Evolutionary conservation across 2,797 vertebrate species (phyloP).

Genomic region (Heterohyrax brucei): DNA sequence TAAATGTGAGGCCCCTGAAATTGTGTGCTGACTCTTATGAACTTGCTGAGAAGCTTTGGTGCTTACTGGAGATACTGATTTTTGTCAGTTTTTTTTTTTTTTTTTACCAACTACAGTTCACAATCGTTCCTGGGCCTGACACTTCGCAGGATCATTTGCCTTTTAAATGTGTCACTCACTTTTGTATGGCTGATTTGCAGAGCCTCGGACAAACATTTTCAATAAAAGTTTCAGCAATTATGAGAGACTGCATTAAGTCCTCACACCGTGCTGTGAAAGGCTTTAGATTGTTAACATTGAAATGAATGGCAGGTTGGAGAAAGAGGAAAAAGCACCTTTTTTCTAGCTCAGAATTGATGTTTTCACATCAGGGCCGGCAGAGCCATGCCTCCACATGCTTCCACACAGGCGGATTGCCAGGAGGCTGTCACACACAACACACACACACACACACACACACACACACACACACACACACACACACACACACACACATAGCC

Average conservation of each 20-base stretch:
- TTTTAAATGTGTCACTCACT: slow-evolving; percentile 74
- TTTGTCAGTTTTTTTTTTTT: slow-evolving; percentile 28
- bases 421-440: neutral
- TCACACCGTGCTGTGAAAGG: slow-evolving; percentile 78
- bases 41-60: slow-evolving; percentile 42
- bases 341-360: slow-evolving; percentile 70
- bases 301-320: slow-evolving; percentile 72
- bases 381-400: neutral
- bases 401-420: neutral
- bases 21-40: slow-evolving; percentile 20
- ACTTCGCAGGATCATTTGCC: slow-evolving; percentile 74
- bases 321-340: neutral
- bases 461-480: too few species aligned
- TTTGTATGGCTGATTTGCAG: slow-evolving; percentile 71
- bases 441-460: too few species aligned
- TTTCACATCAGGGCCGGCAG: slow-evolving; percentile 53
- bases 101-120: slow-evolving; percentile 65
- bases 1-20: slow-evolving; percentile 58
- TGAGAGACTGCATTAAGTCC: slow-evolving; percentile 69
- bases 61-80: slow-evolving; percentile 12
- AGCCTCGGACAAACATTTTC: slow-evolving; percentile 74
- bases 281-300: slow-evolving; percentile 71
- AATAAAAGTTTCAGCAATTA: slow-evolving; percentile 76
- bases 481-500: neutral
- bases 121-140: slow-evolving; percentile 72